Evolutionary conservation across 1,140 invertebrate species (phyloP), one percentile per base, ranked within the genome.

Genomic region (Drosophila mayri): DNA sequence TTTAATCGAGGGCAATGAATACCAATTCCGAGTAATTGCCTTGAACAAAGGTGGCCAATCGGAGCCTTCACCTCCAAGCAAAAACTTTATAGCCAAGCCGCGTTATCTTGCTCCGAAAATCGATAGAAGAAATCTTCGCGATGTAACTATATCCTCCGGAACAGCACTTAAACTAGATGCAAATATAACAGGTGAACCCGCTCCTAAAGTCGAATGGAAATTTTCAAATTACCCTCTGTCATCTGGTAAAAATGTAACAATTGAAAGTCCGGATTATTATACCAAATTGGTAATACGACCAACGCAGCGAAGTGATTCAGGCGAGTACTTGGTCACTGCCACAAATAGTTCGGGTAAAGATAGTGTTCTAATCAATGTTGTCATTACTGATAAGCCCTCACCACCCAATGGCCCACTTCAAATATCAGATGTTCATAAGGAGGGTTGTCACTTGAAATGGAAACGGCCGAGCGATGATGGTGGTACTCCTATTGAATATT

Each of bases 1-100:
- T 61, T 93, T 99, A 5, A 97, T 98, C 77, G 98, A 99, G 94
- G 98, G 98, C 47, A 98, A 98, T 91, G 98, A 99, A 92, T 99
- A 99, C 92, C 98, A 99, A 93, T 99, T 99, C 95, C 95, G 99
- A n/a, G 97, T 99, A 4, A 97, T 97, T 81, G 98, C 99, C 37
- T 94, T 98, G 28, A 99, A 99, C 93, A 98, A 98, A 93, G 98
- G 97, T 63, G 98, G 98, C 2, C 96, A 96, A 91, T 98, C 97
- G 50, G 96, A 97, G 83, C 97, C 98, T 1, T 96, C 96, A 2
- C 96, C 98, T 43, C 94, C 97, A 12, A 97, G 97, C 93, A 98
- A 97, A 93, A 96, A 95, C 65, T 98, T 99, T 88, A 95, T 95
- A 72, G 98, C 98, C 49, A 99, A 99, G 93, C 97, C 98, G 14